Base-by-base conservation (phyloP, 2,888 invertebrate genomes). In the Ecdyonurus torrentis region DNA sequence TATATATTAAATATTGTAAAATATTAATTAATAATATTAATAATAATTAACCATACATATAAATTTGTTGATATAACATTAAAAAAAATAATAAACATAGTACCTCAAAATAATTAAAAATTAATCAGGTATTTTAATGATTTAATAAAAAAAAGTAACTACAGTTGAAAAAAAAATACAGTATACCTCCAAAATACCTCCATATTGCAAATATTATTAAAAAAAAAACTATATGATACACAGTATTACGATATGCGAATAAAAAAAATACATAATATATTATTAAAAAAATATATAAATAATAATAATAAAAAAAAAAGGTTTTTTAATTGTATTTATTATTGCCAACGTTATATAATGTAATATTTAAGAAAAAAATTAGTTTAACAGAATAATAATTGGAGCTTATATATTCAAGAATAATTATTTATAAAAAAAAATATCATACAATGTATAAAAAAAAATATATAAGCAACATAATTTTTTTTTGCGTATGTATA, bases 271-370 rank as follows among this genome's bases (percentile, higher is more conserved):
- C 23, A 23, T 58, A 24, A 20, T 60, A 24, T 19, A 24, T 60
- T 37, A 60, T 37, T 60, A 60, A 24, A 58, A 58, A 23, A 58
- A 24, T 58, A 58, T 58, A 23, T 23, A 53, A 20, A 58, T 58
- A 58, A 58, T n/a, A 55, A 55, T 23, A 58, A 5, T n/a, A 58
- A 52, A 58, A 2, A 58, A 23, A 23, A 58, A 23, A 37, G 5
- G 37, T 37, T 37, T 37, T 37, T 37, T 37, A 60, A 60, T n/a
- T 60, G 25, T 20, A 58, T 58, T 22, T 25, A 20, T 25, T 10
- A 60, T 22, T 25, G 25, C 24, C 37, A 10, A 25, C 5, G 25
- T n/a, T 25, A 15, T 24, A 25, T n/a, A n/a, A 24, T 60, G 18
- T 53, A 53, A 5, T 20, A 10, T 52, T 52, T 18, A 52, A 52